Percentiles rank a stretch among this genome's conserved stretches.
Conservation (phyloP, 1,140 invertebrate species). For the Mamestra configurata region DNA sequence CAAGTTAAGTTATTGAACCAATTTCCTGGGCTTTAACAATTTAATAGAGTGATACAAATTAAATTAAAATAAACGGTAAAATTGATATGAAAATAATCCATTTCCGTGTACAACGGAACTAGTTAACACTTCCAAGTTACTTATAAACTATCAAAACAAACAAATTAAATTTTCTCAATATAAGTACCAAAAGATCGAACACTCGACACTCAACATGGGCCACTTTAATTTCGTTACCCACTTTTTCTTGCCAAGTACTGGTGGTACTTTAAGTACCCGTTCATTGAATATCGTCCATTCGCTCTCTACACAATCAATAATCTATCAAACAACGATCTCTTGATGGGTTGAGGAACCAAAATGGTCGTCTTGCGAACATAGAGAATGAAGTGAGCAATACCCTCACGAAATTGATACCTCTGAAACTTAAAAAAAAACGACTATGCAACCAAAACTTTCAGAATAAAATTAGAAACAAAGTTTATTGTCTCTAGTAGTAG, state of each 20-base stretch:
- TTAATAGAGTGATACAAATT: neutral
- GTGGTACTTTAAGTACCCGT: constrained; percentile 19
- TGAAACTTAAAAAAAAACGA: no score
- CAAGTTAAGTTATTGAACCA: neutral
- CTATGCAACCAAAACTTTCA: no score
- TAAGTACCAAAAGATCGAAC: neutral
- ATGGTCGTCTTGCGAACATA: no score
- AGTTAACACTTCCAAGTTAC: neutral
- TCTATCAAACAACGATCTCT: constrained; percentile 76
- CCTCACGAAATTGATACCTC: no score
- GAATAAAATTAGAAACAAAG: no score
- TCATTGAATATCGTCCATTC: constrained; percentile 65
- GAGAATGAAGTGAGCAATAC: no score
- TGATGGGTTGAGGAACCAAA: constrained; percentile 61
- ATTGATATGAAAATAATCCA: neutral
- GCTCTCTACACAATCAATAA: constrained; percentile 68
- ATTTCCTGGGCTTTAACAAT: neutral
- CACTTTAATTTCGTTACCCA: constrained; percentile 25
- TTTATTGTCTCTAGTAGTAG: no score
- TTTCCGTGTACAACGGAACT: neutral
- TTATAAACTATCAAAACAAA: constrained; percentile 18
- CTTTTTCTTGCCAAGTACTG: constrained; percentile 2
- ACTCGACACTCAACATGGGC: neutral
- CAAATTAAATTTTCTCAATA: constrained; percentile 13
- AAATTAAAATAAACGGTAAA: neutral